These are phyloP conservation scores for Tetranychus urticae DNA, from an alignment of 1,140 invertebrate species.

Conservation along the genomic window DNA sequence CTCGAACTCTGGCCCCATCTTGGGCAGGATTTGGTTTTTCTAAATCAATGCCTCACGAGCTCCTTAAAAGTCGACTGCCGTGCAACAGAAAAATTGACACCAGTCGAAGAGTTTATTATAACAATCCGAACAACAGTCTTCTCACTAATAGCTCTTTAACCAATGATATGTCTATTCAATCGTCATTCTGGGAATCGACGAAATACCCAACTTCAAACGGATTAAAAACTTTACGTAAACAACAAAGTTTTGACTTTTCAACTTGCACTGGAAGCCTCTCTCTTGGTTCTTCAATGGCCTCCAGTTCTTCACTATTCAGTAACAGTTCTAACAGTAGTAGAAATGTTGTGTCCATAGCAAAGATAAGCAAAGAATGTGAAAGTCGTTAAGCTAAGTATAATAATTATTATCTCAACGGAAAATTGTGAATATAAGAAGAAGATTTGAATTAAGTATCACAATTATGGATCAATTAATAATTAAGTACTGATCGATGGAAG, in stretches of 20 bases:
- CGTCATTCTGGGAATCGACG: not conserved
- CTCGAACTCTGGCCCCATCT: conserved; percentile 47
- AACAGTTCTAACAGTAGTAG: not conserved
- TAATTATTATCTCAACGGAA: no score
- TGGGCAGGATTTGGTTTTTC: conserved; percentile 60
- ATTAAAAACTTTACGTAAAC: not conserved
- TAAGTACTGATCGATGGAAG: no score
- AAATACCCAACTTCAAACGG: not conserved
- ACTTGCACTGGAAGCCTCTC: not conserved
- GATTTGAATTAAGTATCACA: no score
- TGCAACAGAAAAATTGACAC: not conserved
- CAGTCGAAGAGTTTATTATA: not conserved
- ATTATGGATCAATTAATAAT: no score
- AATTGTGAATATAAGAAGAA: no score
- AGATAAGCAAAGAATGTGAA: no score
- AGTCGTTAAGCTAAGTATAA: no score
- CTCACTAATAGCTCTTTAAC: no score
- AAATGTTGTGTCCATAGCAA: no score
- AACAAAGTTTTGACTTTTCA: not conserved
- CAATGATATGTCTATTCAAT: no score
- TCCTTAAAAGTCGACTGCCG: conserved; percentile 14
- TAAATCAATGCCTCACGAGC: conserved; percentile 46
- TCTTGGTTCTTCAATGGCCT: not conserved
- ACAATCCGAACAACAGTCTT: no score
- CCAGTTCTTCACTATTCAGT: not conserved